Base-by-base conservation (phyloP, 2,888 invertebrate genomes). In the Ornithoptera alexandrae region DNA sequence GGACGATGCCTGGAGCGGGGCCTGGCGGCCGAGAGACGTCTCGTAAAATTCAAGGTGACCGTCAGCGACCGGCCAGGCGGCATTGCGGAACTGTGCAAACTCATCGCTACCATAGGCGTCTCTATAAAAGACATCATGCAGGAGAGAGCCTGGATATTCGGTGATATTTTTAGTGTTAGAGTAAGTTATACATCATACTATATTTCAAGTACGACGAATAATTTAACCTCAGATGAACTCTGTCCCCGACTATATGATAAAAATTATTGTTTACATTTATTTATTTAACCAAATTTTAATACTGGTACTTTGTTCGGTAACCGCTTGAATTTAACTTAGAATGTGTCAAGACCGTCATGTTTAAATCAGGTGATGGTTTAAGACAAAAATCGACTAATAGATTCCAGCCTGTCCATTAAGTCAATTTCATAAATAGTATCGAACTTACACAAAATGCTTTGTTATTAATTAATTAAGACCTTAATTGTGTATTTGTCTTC, bases 51-150 rank as follows among this genome's bases (percentile, higher is more conserved):
- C 80, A 91, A 93, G 72, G 91, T 90, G 60, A 96, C 96, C 1
- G 95, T 97, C 3, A 96, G 96, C 81, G 98, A 98, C 89, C 93
- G 97, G 72, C 97, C 98, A 0, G 97, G 97, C 7, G 97, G 97
- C 22, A 97, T 98, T 73, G 95, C 97, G 0, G 97, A 98, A 80
- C 92, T 98, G 7, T 97, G 97, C 81, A 94, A 94, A 79, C 88
- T 96, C 58, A 93, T 98, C 67, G 94, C 95, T 0, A 93, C 94
- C 1, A 93, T 96, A 46, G 97, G 97, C 0, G 97, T 97, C 18
- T 96, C 96, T 57, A 97, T 99, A 74, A 99, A 98, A 86, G 98
- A 98, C 82, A 98, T 99, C 71, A 96, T 97, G 88, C 98, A 99
- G 84, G 98, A 99, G 84, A 94, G 98, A 68, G 98, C 98, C 2